A percentile compares a stretch with the other conserved stretches of the same genome.
Conservation (phyloP, 2,113 vertebrate species). For the Crotalus tigris region DNA sequence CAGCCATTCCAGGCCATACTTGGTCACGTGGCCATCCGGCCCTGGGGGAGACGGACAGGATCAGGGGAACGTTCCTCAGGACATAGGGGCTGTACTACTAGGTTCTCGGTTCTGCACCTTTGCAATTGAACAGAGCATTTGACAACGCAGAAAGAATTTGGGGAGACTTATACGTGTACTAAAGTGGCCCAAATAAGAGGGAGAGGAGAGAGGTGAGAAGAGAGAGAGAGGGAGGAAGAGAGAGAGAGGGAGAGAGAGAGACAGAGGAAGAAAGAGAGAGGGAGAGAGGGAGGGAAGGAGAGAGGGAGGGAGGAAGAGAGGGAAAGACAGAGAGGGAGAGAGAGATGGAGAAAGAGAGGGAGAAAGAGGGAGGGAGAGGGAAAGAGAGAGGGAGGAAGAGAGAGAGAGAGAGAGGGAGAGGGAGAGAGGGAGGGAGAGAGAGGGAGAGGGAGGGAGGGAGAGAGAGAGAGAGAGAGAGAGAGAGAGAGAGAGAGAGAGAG, state of each 20-base stretch:
- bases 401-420: accelerated
- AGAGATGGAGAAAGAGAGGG: accelerated
- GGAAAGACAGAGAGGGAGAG: accelerated
- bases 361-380: accelerated
- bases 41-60: conserved; percentile 64
- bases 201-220: no score
- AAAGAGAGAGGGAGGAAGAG: accelerated
- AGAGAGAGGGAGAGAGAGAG: accelerated
- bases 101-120: not conserved
- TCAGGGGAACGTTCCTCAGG: no score
- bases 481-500: not conserved
- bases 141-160: not conserved
- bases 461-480: not conserved
- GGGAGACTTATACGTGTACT: not conserved
- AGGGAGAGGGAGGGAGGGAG: accelerated
- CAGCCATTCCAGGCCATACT: conserved; percentile 85
- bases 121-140: not conserved
- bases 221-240: accelerated
- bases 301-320: accelerated
- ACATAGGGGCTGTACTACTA: no score
- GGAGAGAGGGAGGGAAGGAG: accelerated
- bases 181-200: not conserved
- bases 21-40: conserved; percentile 84
- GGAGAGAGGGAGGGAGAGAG: no score
- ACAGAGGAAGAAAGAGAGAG: accelerated